Base-by-base conservation (phyloP, 2,797 vertebrate species). In the Silurus aristotelis region DNA sequence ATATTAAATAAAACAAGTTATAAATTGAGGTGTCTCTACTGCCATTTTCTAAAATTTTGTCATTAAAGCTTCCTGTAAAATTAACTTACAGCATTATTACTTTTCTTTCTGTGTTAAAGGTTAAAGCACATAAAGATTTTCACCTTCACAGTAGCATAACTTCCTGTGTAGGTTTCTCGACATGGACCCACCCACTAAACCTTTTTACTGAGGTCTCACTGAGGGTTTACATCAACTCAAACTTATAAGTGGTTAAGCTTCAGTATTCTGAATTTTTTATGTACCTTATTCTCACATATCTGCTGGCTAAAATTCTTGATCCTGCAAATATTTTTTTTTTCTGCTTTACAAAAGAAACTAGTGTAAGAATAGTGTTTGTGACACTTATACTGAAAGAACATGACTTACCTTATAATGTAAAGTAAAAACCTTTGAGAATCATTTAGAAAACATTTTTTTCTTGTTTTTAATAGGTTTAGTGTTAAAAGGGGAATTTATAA, bases 141-240 rank as follows among this genome's bases (percentile, higher is more conserved):
- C 48, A 43, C 64, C 27, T 7, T 71, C 25, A 58, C 10, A 71
- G 66, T 55, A 17, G 58, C 38, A 81, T 81, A 31, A 82, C 80
- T 82, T 82, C 66, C 66, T 82, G 80, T 82, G 80, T 81, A 67
- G 27, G 63, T 70, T 58, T 60, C 52, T 82, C 10, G 2, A n/a
- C 17, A 38, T 31, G 12, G 68, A 70, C 66, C 52, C 27, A 70
- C 25, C 64, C 13, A 55, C 64, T 27, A 20, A 25, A 10, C 6
- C 22, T 17, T 48, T 52, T 15, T 7, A 43, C 31, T 43, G 38
- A 31, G 5, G 38, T 17, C 27, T 31, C 66, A 38, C 15, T 38
- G 27, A 43, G 67, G 0, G 9, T 68, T 38, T 68, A 43, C 17
- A 38, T 43, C 17, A 70, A 43, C 5, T 6, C 70, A 72, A 72